Evolutionary conservation across 2,113 vertebrate species (phyloP), one percentile per base, ranked within the genome.

Genomic region (Lutjanus erythropterus): DNA sequence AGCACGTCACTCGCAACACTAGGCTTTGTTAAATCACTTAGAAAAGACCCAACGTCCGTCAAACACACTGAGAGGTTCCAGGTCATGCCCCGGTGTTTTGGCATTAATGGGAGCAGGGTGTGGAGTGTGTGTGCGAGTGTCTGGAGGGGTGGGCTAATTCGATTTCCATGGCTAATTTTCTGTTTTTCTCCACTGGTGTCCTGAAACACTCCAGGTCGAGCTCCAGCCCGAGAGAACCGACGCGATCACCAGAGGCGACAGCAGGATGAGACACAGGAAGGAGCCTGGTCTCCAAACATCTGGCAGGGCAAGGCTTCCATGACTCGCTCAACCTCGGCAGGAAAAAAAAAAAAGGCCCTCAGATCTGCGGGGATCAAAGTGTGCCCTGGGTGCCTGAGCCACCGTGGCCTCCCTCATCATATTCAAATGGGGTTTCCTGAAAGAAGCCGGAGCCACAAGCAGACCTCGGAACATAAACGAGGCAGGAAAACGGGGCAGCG

Each of bases 211-310:
- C 62, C 80, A 81, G 89, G 90, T 87, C 29, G 75, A 83, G 85
- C 91, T 76, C 56, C 75, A 79, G 84, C 76, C 78, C 8, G 15
- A 79, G 65, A 85, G 70, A 84, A 88, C 37, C 53, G 47, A 61
- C 49, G 79, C 15, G 55, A 83, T 92, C 92, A 93, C 94, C 90
- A 84, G 89, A 84, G 92, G 92, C 89, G 85, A 94, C 80, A 83
- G 89, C 87, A 89, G 92, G 92, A 92, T 92, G 91, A 93, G 91
- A 94, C 83, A 87, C 93, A 94, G 94, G 93, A 94, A 93, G 92
- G 85, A 90, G 90, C 84, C 87, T 86, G 92, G 89, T 92, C 91
- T 94, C 88, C 84, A 91, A 91, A 94, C 94, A 95, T 95, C 93
- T 95, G 94, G 94, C 90, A 68, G 90, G 84, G 89, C 87, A 82